These are phyloP conservation scores for Danaus chrysippus DNA, from an alignment of 2,888 invertebrate species.

Conservation along the genomic window DNA sequence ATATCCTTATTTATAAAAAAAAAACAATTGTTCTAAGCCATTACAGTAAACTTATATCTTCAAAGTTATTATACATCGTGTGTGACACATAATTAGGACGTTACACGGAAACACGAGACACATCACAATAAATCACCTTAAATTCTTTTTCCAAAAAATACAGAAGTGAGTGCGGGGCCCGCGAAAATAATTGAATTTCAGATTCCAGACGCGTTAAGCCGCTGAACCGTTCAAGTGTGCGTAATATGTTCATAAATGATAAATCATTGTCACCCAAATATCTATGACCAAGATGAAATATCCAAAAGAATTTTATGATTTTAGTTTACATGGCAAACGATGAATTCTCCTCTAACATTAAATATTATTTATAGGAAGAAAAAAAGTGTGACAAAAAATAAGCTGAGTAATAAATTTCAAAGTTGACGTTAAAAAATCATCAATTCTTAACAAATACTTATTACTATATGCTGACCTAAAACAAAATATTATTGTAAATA, in stretches of 20 bases:
- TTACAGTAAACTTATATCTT: neutral
- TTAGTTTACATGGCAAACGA: slow-evolving; percentile 9
- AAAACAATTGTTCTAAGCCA: neutral
- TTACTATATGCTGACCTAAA: no score
- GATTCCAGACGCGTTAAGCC: slow-evolving; percentile 45
- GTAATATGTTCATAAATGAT: slow-evolving; percentile 45
- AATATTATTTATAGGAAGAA: neutral
- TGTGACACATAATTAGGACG: neutral
- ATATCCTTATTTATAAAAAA: neutral
- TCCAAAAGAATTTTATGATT: slow-evolving; percentile 19
- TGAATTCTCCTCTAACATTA: neutral
- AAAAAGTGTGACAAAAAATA: neutral
- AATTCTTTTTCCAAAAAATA: slow-evolving; percentile 24
- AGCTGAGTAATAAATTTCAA: neutral
- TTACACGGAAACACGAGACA: neutral
- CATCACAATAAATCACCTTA: slow-evolving; percentile 3
- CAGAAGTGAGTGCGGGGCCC: slow-evolving; percentile 23
- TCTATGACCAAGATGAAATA: slow-evolving; percentile 20
- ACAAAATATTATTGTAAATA: no score
- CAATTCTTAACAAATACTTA: neutral
- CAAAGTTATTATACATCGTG: neutral
- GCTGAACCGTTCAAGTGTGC: slow-evolving; percentile 33
- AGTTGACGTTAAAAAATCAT: neutral
- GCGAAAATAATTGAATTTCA: slow-evolving; percentile 57
- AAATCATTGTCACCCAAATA: slow-evolving; percentile 45